These are phyloP conservation scores for Hyles euphorbiae DNA, from an alignment of 1,140 invertebrate species.

Conservation along the genomic window DNA sequence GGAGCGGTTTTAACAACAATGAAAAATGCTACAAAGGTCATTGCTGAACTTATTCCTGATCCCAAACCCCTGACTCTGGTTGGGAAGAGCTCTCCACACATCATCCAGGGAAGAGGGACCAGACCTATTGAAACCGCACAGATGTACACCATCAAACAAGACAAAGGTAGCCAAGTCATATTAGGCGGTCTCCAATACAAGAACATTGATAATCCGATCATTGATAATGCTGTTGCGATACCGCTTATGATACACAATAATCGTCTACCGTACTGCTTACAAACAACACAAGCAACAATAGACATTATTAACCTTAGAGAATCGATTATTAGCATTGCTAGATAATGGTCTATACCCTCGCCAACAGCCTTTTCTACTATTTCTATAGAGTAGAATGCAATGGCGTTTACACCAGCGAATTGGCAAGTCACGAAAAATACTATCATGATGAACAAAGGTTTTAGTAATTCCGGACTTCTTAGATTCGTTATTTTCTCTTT, in stretches of 20 bases:
- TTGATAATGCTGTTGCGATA: slow-evolving; percentile 72
- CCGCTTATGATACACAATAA: slow-evolving; percentile 77
- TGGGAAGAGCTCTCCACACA: slow-evolving; percentile 81
- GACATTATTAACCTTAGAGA: slow-evolving; percentile 79
- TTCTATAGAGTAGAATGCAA: slow-evolving; percentile 84
- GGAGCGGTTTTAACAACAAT: slow-evolving; percentile 83
- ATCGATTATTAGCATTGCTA: slow-evolving; percentile 81
- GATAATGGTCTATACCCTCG: slow-evolving; percentile 75
- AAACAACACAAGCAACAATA: slow-evolving; percentile 76
- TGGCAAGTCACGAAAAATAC: slow-evolving; percentile 79
- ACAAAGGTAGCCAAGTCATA: slow-evolving; percentile 72
- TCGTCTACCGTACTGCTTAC: slow-evolving; percentile 77
- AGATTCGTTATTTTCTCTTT: slow-evolving; percentile 52
- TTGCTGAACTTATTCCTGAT: slow-evolving; percentile 78
- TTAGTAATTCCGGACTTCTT: slow-evolving; percentile 68
- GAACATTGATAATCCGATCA: slow-evolving; percentile 71
- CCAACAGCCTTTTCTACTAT: slow-evolving; percentile 77
- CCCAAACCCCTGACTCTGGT: slow-evolving; percentile 76
- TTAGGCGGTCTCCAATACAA: slow-evolving; percentile 52
- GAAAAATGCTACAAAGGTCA: slow-evolving; percentile 82
- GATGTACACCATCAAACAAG: slow-evolving; percentile 76
- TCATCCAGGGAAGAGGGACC: slow-evolving; percentile 82
- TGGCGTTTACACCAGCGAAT: slow-evolving; percentile 80
- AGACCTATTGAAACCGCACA: slow-evolving; percentile 77
- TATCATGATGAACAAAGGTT: slow-evolving; percentile 78